These are phyloP conservation scores for Beaufortia kweichowensis DNA, from an alignment of 2,113 vertebrate species.

Conservation along the genomic window DNA sequence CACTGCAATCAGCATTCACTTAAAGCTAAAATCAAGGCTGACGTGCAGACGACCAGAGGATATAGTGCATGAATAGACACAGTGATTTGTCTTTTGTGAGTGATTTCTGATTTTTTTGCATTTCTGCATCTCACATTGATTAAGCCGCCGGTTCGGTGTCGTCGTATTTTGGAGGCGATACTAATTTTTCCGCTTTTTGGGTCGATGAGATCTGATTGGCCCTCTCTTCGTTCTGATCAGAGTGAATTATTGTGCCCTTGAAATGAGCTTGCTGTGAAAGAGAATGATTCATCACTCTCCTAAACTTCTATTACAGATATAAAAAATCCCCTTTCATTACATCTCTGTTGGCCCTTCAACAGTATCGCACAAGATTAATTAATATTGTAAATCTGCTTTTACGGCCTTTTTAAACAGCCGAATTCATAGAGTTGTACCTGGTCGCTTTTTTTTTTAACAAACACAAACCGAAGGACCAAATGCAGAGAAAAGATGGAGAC, in stretches of 20 bases:
- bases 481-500: background rate
- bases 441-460: conserved; percentile 3
- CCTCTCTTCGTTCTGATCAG: conserved; percentile 38
- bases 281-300: conserved; percentile 50
- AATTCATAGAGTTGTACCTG: conserved; percentile 38
- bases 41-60: background rate
- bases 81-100: conserved; percentile 26
- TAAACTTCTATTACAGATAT: conserved; percentile 53
- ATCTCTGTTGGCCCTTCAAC: conserved; percentile 48
- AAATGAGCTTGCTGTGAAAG: conserved; percentile 42
- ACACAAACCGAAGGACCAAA: conserved; percentile 19
- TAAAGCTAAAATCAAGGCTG: conserved; percentile 35
- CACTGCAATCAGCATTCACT: conserved; percentile 48
- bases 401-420: conserved; percentile 37
- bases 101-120: conserved; percentile 24
- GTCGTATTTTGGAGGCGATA: conserved; percentile 18
- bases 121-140: conserved; percentile 42
- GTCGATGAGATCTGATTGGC: conserved; percentile 48
- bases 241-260: conserved; percentile 55
- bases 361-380: conserved; percentile 56
- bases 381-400: conserved; percentile 54
- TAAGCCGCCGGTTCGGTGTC: conserved; percentile 42
- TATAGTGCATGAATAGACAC: conserved; percentile 5
- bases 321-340: conserved; percentile 52
- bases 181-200: background rate